Base-by-base conservation (phyloP, 2,113 vertebrate genomes). In the Cottus gobio region DNA sequence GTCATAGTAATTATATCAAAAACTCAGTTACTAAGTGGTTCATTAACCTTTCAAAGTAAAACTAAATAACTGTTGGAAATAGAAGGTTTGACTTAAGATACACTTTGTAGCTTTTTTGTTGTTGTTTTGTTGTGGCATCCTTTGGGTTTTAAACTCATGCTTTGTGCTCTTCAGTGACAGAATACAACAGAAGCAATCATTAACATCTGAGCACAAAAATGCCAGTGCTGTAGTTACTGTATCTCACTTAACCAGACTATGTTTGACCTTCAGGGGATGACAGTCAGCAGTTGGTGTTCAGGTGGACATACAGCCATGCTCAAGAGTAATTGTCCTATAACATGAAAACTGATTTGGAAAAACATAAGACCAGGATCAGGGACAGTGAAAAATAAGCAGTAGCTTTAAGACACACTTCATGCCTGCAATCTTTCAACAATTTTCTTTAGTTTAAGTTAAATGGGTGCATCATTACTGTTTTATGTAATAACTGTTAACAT, bases 401-500 rank as follows among this genome's bases (percentile, higher is more conserved):
- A 18, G 20, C 50, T 66, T 24, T 24, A 15, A 57, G 12, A 44
- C 36, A 66, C 22, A 30, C 28, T 61, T 48, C 39, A 68, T 68
- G 54, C 48, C 15, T 34, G 22, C 36, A 46, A 15, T 46, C 37
- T 77, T 65, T 65, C 2, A 50, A 22, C n/a, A 3, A 22, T 50
- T 50, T 20, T 50, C 7, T 50, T 50, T n/a, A 50, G 7, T 4
- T 54, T 26, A 15, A 30, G 54, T 63, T 36, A 31, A 39, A 62
- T 39, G 31, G 7, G 31, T 52, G 57, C 44, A 63, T 39, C 30
- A 54, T 39, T 63, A 63, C 16, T 65, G 12, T 70, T 50, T 42
- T 18, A 54, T 71, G 39, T 54, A 31, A 62, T 54, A 62, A 62
- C 54, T 71, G 24, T 39, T 70, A 50, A 24, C 30, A 63, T 31